Conservation (phyloP, 1,140 invertebrate genomes). For the Ephestia elutella region DNA sequence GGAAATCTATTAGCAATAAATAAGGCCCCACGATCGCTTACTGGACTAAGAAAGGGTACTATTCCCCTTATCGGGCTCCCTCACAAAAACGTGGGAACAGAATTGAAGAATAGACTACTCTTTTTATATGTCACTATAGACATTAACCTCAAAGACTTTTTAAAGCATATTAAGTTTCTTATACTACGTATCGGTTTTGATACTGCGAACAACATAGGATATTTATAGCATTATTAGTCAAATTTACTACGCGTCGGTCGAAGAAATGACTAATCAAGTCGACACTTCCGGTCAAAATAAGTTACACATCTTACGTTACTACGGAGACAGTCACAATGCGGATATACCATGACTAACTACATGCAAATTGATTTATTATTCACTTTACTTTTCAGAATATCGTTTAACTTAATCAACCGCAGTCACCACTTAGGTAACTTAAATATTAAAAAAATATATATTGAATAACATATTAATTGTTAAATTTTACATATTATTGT, state of each 20-base stretch:
- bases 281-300: slow-evolving; percentile 3
- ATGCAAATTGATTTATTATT: not conserved
- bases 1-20: slow-evolving; percentile 71
- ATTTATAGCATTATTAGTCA: slow-evolving; percentile 12
- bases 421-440: too few relatives aligned
- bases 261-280: slow-evolving; percentile 9
- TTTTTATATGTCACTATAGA: slow-evolving; percentile 52
- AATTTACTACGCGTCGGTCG: not conserved
- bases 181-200: slow-evolving; percentile 1
- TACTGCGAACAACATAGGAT: slow-evolving; percentile 5
- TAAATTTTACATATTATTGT: too few relatives aligned
- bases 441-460: too few relatives aligned
- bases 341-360: not conserved
- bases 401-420: too few relatives aligned
- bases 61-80: slow-evolving; percentile 61
- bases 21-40: slow-evolving; percentile 61
- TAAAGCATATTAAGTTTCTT: slow-evolving; percentile 20
- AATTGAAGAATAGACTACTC: slow-evolving; percentile 60
- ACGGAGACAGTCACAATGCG: not conserved
- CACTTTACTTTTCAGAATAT: too few relatives aligned
- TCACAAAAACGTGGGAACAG: slow-evolving; percentile 69
- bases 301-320: not conserved
- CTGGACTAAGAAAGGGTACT: slow-evolving; percentile 65
- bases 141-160: slow-evolving; percentile 52
- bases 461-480: too few relatives aligned